Evolutionary conservation across 1,140 invertebrate genomes (phyloP).

Genomic region (Apis laboriosa): DNA sequence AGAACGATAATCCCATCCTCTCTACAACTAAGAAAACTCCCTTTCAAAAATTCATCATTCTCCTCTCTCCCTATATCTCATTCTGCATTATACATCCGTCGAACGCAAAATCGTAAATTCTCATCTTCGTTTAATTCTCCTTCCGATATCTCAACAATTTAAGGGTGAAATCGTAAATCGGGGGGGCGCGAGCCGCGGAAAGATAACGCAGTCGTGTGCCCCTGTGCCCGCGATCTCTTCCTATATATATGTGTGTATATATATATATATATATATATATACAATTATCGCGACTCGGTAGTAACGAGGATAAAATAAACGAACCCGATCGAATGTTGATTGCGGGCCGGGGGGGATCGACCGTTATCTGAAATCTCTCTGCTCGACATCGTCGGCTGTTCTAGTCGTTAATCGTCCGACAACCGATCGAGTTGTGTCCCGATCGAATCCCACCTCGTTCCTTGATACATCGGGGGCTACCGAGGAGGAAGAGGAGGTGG

Average conservation of each 20-base stretch:
- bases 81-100: too few species aligned
- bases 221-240: too few species aligned
- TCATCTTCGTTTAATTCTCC: too few species aligned
- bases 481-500: conserved; percentile 7
- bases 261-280: too few species aligned
- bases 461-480: conserved; percentile 55
- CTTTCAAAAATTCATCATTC: too few species aligned
- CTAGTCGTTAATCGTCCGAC: conserved; percentile 47
- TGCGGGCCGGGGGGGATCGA: not conserved
- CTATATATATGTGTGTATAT: not conserved
- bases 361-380: conserved; percentile 35
- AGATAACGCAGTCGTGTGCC: conserved; percentile 8
- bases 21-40: too few species aligned
- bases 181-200: not conserved
- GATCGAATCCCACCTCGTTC: conserved; percentile 21
- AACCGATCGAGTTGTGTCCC: conserved; percentile 50
- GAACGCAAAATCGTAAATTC: too few species aligned
- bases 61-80: too few species aligned
- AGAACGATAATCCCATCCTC: too few species aligned
- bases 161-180: conserved; percentile 19
- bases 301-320: conserved; percentile 19
- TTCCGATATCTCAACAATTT: too few species aligned
- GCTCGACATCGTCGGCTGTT: conserved; percentile 32
- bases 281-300: conserved; percentile 3
- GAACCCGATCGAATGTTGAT: conserved; percentile 35